phyloP scores from a whole-genome alignment of 2,797 vertebrate genomes.

The Coregonus ussuriensis region DNA sequence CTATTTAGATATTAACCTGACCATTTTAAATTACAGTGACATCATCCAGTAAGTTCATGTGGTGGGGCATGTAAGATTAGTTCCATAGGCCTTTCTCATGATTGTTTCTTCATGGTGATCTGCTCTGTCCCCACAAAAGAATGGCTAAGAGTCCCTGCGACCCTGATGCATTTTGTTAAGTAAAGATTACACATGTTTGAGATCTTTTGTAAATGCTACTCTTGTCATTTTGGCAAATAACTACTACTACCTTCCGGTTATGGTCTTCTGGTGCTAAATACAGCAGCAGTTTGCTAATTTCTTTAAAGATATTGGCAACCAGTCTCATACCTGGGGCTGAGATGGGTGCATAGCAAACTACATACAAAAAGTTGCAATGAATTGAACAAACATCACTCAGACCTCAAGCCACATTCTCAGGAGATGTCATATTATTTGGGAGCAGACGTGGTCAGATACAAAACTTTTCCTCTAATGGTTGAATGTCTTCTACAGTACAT shows the following conservation, averaged over 20 bases:
- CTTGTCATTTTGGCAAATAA: constrained; percentile 35
- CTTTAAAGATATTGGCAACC: constrained; percentile 40
- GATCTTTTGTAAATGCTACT: constrained; percentile 24
- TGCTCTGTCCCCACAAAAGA: constrained; percentile 24
- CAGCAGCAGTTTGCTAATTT: constrained; percentile 32
- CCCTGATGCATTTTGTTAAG: constrained; percentile 24
- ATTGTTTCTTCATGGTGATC: constrained; percentile 26
- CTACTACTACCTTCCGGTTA: constrained; percentile 58
- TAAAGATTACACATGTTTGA: not conserved
- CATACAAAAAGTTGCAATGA: constrained; percentile 43
- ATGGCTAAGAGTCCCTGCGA: not conserved
- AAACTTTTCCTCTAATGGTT: constrained; percentile 25
- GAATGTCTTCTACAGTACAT: constrained; percentile 38
- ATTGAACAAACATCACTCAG: constrained; percentile 23
- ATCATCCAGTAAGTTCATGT: constrained; percentile 36
- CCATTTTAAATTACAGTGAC: constrained; percentile 65
- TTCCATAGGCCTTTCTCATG: constrained; percentile 17
- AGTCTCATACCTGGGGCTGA: constrained; percentile 19
- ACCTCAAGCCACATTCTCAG: constrained; percentile 59
- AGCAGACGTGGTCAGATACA: constrained; percentile 12
- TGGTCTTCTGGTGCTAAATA: constrained; percentile 58
- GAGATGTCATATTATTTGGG: constrained; percentile 48
- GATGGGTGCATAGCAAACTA: constrained; percentile 28
- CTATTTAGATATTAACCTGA: constrained; percentile 41
- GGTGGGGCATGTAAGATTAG: constrained; percentile 3